These are phyloP conservation scores for Sarcophaga bullata DNA, from an alignment of 1,140 invertebrate genomes.

Conservation along the genomic window DNA sequence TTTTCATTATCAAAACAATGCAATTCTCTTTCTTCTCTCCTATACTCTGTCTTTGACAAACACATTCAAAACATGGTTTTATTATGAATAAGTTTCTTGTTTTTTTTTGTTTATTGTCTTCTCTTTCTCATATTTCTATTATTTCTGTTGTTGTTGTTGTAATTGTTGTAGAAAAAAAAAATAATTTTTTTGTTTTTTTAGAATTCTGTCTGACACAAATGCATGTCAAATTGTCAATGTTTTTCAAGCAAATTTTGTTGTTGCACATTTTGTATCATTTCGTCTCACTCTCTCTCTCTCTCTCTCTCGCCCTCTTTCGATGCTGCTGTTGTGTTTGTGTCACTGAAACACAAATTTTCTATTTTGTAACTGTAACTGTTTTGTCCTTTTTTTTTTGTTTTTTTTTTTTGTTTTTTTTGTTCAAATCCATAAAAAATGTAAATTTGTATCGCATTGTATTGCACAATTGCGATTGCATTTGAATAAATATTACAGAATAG, in stretches of 20 bases:
- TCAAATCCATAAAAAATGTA: no score
- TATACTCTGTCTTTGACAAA: no score
- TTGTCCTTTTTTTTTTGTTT: neutral
- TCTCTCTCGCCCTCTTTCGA: no score
- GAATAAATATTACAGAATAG: no score
- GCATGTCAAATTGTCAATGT: slow-evolving; percentile 22
- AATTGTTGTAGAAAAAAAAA: neutral
- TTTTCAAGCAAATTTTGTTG: neutral
- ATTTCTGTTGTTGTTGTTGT: neutral
- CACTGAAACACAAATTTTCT: neutral
- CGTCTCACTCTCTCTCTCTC: no score
- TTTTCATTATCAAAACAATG: no score
- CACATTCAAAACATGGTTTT: no score
- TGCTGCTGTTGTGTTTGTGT: neutral
- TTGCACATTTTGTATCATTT: no score
- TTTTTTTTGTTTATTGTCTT: neutral
- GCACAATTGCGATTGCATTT: no score
- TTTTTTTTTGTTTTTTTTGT: no score
- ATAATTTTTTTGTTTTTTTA: neutral
- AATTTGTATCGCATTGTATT: no score
- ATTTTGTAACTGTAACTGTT: neutral
- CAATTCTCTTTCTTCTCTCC: no score
- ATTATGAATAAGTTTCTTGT: neutral
- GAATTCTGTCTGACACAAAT: slow-evolving; percentile 16
- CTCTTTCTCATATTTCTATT: neutral